These are phyloP conservation scores for Euspilapteryx auroguttella DNA, from an alignment of 2,888 invertebrate species.

Conservation along the genomic window DNA sequence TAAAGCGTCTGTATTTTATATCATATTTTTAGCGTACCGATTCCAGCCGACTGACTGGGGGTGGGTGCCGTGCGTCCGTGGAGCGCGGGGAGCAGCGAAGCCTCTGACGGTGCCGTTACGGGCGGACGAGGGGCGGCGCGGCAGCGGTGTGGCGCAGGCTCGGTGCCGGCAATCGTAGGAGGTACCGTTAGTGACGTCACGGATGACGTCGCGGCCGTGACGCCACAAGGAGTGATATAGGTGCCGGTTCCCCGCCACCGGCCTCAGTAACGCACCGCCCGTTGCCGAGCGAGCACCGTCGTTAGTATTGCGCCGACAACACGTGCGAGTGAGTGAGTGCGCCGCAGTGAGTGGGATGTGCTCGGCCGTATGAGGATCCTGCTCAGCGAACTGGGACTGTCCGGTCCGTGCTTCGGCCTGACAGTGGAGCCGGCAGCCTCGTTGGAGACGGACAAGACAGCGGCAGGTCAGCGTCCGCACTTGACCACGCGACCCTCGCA, in stretches of 20 bases:
- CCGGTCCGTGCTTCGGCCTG: conserved; percentile 57
- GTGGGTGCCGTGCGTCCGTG: conserved; percentile 36
- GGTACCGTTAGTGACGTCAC: conserved; percentile 60
- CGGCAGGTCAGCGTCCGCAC: conserved; percentile 60
- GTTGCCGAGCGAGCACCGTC: conserved; percentile 27
- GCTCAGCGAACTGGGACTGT: conserved; percentile 58
- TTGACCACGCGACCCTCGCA: conserved; percentile 39
- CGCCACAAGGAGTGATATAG: conserved; percentile 59
- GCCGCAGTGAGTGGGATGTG: conserved; percentile 57
- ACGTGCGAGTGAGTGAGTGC: conserved; percentile 37
- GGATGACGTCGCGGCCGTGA: conserved; percentile 48
- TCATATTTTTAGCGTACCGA: no score
- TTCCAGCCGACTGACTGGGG: conserved; percentile 51
- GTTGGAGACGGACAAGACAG: conserved; percentile 49
- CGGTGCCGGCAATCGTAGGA: conserved; percentile 57
- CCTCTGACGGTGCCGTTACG: neutral
- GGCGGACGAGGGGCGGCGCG: neutral
- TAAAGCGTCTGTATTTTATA: no score
- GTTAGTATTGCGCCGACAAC: conserved; percentile 13
- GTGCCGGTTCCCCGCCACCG: conserved; percentile 55
- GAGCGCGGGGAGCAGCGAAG: neutral
- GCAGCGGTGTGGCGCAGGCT: conserved; percentile 52
- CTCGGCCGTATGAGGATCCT: conserved; percentile 61
- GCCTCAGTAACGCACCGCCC: conserved; percentile 61
- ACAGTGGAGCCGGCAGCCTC: conserved; percentile 55